phyloP scores from a whole-genome alignment of 2,113 vertebrate genomes.

The Castor canadensis region DNA sequence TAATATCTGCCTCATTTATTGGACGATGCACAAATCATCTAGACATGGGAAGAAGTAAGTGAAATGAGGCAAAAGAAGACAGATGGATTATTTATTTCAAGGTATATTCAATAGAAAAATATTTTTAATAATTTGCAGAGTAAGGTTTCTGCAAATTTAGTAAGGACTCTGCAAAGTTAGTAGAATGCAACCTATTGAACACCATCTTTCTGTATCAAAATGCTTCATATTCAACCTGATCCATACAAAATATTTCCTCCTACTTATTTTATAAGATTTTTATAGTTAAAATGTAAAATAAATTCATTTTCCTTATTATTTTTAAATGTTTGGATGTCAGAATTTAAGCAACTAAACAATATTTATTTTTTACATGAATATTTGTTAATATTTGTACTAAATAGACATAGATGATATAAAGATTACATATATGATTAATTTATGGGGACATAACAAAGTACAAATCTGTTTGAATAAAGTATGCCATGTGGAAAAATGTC shows the following conservation, averaged over 20 bases:
- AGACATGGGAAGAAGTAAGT: not conserved
- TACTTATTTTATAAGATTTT: conserved; percentile 37
- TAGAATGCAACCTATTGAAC: not conserved
- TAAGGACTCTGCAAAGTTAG: not conserved
- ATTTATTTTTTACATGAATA: not conserved
- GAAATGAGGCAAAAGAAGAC: not conserved
- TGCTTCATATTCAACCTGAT: conserved; percentile 15
- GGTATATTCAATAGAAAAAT: not conserved
- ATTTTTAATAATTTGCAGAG: too few relatives aligned
- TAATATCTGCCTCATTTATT: not conserved
- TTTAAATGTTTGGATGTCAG: not conserved
- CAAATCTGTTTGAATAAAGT: too few relatives aligned
- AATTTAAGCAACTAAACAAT: not conserved
- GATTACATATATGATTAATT: too few relatives aligned
- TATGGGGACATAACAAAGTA: too few relatives aligned
- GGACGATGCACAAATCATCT: not conserved
- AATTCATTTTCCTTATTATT: not conserved
- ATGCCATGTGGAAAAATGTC: too few relatives aligned
- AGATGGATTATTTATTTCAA: conserved; percentile 31
- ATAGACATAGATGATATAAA: too few relatives aligned
- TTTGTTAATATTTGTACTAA: too few relatives aligned
- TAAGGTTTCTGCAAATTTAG: not conserved
- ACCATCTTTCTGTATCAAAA: not conserved
- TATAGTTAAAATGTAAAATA: not conserved
- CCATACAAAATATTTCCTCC: not conserved